Evolutionary conservation across 1,140 invertebrate genomes (phyloP).

Genomic region (Hyles vespertilio): DNA sequence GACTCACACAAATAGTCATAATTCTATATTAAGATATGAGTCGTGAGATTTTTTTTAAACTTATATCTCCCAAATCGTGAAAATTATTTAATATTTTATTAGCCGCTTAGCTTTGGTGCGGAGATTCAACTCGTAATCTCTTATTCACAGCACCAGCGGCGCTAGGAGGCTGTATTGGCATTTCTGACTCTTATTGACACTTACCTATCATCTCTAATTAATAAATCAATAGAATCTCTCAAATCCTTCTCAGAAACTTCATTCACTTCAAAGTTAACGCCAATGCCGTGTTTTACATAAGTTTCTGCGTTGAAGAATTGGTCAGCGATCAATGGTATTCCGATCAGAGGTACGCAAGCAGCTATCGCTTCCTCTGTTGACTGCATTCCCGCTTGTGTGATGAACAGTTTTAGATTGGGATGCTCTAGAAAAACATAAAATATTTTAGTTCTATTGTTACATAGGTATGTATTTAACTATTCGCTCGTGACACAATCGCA

Average conservation of each 20-base stretch:
- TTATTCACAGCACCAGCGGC: neutral
- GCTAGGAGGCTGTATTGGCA: neutral
- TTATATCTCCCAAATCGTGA: too few species aligned
- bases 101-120: too few species aligned
- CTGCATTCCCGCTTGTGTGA: conserved; percentile 33
- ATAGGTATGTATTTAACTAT: too few species aligned
- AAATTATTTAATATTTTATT: too few species aligned
- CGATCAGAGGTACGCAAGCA: conserved; percentile 27
- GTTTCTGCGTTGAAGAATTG: conserved; percentile 29
- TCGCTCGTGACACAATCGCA: too few species aligned
- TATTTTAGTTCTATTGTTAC: too few species aligned
- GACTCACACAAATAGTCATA: too few species aligned
- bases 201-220: conserved; percentile 16
- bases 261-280: conserved; percentile 16
- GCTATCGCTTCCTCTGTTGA: conserved; percentile 26
- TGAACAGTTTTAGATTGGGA: conserved; percentile 29
- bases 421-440: conserved; percentile 16
- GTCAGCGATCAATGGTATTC: conserved; percentile 29
- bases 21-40: too few species aligned
- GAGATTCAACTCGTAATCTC: too few species aligned
- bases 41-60: too few species aligned
- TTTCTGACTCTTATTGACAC: conserved; percentile 11
- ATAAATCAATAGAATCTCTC: conserved; percentile 13
- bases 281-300: conserved; percentile 23
- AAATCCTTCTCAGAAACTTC: conserved; percentile 19